Conservation (phyloP, 1,140 invertebrate species). For the Rhyzopertha dominica region DNA sequence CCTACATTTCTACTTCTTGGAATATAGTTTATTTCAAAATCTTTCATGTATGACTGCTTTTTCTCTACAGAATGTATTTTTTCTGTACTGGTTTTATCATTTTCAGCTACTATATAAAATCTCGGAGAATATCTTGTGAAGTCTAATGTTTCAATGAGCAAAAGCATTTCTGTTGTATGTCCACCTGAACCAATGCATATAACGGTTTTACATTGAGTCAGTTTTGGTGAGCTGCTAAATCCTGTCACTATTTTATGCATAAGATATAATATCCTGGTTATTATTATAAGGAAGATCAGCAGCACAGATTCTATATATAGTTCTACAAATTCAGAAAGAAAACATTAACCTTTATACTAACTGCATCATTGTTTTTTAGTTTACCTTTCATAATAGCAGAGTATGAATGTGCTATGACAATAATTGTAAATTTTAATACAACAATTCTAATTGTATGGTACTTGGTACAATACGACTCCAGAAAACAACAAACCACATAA, state of each 20-base stretch:
- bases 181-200: constrained; percentile 51
- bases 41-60: constrained; percentile 29
- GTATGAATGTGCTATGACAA: no score
- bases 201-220: constrained; percentile 31
- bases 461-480: no score
- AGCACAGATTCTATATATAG: constrained; percentile 31
- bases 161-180: constrained; percentile 86
- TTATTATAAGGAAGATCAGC: constrained; percentile 29
- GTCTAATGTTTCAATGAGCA: constrained; percentile 59
- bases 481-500: no score
- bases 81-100: constrained; percentile 67
- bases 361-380: no score
- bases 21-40: constrained; percentile 59
- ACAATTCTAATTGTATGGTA: no score
- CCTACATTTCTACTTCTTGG: constrained; percentile 81
- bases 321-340: no score
- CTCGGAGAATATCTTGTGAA: constrained; percentile 59
- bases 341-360: no score
- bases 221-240: constrained; percentile 27
- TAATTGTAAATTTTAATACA: no score
- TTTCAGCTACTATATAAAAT: constrained; percentile 73
- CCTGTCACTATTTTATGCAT: constrained; percentile 41
- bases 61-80: constrained; percentile 57
- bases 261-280: constrained; percentile 35
- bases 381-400: no score